These are phyloP conservation scores for Microtus ochrogaster DNA, from an alignment of 2,113 vertebrate genomes.

Conservation along the genomic window DNA sequence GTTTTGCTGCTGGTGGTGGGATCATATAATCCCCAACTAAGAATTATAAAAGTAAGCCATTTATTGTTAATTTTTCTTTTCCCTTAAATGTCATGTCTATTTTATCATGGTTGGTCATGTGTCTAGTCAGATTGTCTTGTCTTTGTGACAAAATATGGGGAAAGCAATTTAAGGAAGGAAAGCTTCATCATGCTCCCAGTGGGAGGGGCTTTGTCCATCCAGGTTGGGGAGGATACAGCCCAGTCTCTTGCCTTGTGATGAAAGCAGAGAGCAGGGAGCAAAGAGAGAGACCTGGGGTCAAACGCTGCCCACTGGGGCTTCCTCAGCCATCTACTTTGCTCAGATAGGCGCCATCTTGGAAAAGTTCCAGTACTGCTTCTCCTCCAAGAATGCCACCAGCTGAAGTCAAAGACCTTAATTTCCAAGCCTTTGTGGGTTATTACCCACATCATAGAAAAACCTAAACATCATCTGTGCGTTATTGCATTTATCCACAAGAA, in stretches of 20 bases:
- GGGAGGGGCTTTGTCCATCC: background rate
- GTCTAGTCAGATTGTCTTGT: background rate
- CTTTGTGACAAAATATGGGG: background rate
- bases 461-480: background rate
- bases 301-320: background rate
- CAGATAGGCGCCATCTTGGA: background rate
- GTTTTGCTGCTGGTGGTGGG: too few relatives aligned
- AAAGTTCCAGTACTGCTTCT: background rate
- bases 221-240: background rate
- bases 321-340: too few relatives aligned
- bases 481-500: background rate
- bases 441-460: background rate
- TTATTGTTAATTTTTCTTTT: background rate
- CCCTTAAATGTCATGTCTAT: background rate
- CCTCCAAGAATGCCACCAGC: accelerated
- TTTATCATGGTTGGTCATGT: constrained; percentile 4
- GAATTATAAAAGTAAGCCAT: background rate
- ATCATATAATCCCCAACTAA: background rate
- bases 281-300: background rate
- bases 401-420: background rate
- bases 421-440: background rate
- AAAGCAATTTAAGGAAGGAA: background rate
- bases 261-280: too few relatives aligned
- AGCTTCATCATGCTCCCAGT: background rate
- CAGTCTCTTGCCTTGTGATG: background rate